Conservation (phyloP, 2,888 invertebrate species). For the Meliscaeva auricollis region DNA sequence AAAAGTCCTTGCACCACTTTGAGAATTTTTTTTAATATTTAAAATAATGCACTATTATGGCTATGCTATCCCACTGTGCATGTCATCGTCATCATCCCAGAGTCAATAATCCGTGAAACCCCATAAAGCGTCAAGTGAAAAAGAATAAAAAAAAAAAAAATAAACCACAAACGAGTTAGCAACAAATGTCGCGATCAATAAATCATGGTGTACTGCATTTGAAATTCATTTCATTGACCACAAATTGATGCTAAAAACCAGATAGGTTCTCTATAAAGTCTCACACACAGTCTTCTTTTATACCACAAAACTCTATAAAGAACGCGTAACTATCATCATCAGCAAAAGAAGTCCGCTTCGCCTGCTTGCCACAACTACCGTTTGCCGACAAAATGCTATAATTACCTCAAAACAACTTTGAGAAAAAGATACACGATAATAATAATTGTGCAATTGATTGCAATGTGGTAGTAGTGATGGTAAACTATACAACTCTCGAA, state of each 20-base stretch:
- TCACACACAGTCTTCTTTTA: background rate
- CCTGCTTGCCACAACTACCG: background rate
- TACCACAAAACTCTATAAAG: constrained; percentile 2
- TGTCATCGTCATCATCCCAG: background rate
- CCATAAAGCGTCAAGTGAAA: constrained; percentile 2
- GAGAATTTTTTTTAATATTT: no score
- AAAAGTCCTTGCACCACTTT: no score
- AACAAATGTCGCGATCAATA: constrained; percentile 60
- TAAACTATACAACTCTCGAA: background rate
- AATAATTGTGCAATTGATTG: constrained; percentile 63
- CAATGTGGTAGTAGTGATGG: constrained; percentile 44
- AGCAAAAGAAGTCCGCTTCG: constrained; percentile 39
- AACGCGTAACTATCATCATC: background rate
- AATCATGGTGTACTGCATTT: constrained; percentile 48
- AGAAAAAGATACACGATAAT: constrained; percentile 60
- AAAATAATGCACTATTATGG: no score
- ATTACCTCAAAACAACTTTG: constrained; percentile 61
- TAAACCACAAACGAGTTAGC: constrained; percentile 11
- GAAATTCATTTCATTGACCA: constrained; percentile 58
- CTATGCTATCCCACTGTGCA: constrained; percentile 7
- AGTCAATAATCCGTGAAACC: constrained; percentile 44
- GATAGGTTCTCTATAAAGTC: background rate
- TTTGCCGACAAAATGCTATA: constrained; percentile 63
- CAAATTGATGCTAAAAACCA: constrained; percentile 29
- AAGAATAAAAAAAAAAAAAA: background rate